Evolutionary conservation across 2,888 invertebrate genomes (phyloP).

Genomic region (Ophion ventricosus): DNA sequence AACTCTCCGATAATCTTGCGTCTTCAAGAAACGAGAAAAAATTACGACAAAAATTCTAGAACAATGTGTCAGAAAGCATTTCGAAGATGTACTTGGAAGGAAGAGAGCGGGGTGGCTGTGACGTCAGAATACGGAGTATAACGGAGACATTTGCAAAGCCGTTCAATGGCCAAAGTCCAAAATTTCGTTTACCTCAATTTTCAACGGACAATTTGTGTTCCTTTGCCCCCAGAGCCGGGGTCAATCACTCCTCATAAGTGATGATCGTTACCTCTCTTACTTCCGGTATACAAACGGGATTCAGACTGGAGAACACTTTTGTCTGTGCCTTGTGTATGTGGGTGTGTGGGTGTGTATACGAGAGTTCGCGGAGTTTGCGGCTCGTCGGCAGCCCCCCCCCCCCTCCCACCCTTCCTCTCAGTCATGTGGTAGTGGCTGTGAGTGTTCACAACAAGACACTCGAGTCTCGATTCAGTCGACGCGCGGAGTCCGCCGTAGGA

Average conservation of each 20-base stretch:
- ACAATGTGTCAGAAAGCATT: not conserved
- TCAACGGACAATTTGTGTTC: not conserved
- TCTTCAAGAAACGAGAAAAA: too few relatives aligned
- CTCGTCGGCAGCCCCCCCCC: not conserved
- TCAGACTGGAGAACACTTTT: not conserved
- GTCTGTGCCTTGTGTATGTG: not conserved
- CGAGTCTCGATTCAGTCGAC: slow-evolving; percentile 57
- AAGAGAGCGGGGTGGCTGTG: not conserved
- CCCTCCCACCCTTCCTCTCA: too few relatives aligned
- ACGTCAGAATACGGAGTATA: not conserved
- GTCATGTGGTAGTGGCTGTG: slow-evolving; percentile 46
- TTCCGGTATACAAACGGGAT: slow-evolving; percentile 21
- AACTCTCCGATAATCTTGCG: too few relatives aligned
- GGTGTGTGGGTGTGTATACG: not conserved
- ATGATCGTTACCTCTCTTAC: slow-evolving; percentile 24
- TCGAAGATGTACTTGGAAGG: not conserved
- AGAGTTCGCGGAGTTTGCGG: not conserved
- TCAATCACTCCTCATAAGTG: slow-evolving; percentile 35
- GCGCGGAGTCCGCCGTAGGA: slow-evolving; percentile 76
- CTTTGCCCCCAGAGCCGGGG: slow-evolving; percentile 1
- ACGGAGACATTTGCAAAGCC: not conserved
- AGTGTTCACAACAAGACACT: slow-evolving; percentile 49
- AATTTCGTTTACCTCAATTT: slow-evolving; percentile 19
- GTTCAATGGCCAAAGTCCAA: slow-evolving; percentile 23
- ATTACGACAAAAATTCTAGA: not conserved